Evolutionary conservation across 2,113 vertebrate species (phyloP).

Genomic region (Hippopotamus amphibius): DNA sequence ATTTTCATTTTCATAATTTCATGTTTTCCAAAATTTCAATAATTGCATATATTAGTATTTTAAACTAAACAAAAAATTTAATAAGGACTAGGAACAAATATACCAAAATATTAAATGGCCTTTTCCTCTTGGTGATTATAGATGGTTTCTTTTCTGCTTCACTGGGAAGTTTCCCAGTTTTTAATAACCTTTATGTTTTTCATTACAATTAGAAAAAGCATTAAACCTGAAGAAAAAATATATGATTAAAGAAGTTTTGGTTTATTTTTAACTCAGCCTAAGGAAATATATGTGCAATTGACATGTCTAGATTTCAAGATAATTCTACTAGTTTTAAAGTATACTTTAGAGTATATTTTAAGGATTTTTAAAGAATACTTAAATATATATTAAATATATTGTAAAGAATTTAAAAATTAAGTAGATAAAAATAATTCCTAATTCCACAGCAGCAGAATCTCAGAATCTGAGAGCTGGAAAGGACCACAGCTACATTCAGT

Average conservation of each 20-base stretch:
- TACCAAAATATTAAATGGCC: slow-evolving; percentile 22
- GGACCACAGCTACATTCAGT: neutral
- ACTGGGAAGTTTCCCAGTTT: neutral
- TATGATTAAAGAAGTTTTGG: neutral
- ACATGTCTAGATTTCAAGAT: neutral
- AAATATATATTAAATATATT: neutral
- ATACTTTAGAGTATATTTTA: neutral
- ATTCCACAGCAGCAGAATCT: neutral
- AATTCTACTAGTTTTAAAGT: slow-evolving; percentile 17
- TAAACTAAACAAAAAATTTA: slow-evolving; percentile 8
- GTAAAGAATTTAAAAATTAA: slow-evolving; percentile 42
- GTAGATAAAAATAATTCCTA: neutral
- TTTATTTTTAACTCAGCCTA: neutral
- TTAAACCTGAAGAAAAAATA: slow-evolving; percentile 32
- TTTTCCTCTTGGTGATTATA: neutral
- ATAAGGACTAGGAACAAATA: neutral
- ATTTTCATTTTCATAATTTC: slow-evolving; percentile 5
- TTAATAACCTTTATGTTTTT: slow-evolving; percentile 28
- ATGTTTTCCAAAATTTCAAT: slow-evolving; percentile 35
- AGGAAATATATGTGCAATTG: neutral
- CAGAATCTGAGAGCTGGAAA: neutral
- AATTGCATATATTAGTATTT: slow-evolving; percentile 35
- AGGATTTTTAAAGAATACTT: neutral
- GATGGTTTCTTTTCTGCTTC: slow-evolving; percentile 39
- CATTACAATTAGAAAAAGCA: slow-evolving; percentile 42